These are phyloP conservation scores for Schrankia costaestrigalis DNA, from an alignment of 2,888 invertebrate genomes.

Conservation along the genomic window DNA sequence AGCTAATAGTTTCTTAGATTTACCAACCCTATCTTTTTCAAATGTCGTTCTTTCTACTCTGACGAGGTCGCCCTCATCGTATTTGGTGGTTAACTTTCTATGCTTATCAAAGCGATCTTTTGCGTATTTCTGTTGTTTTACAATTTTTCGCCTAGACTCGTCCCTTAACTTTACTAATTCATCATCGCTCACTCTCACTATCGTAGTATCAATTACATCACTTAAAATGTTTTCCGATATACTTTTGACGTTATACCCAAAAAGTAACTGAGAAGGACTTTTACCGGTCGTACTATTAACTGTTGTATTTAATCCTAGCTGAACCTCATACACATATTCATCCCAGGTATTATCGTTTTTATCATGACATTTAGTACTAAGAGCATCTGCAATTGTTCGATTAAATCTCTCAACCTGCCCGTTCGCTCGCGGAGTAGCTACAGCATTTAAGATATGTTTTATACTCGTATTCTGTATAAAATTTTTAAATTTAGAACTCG, in stretches of 20 bases:
- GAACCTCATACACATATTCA: constrained; percentile 1
- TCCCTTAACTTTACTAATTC: too few species aligned
- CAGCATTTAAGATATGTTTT: constrained; percentile 9
- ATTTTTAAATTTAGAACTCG: constrained; percentile 3
- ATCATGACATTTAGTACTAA: constrained; percentile 4
- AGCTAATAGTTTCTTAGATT: constrained; percentile 2
- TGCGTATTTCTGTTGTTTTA: too few species aligned
- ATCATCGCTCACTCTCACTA: not conserved
- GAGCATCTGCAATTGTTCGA: constrained; percentile 1
- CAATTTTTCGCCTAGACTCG: not conserved
- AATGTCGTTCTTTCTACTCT: constrained; percentile 3
- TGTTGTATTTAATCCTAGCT: constrained; percentile 6
- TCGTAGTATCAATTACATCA: not conserved
- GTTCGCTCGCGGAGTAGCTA: constrained; percentile 8
- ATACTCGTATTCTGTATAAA: not conserved
- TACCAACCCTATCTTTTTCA: constrained; percentile 1
- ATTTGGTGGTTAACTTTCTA: too few species aligned
- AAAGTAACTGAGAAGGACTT: constrained; percentile 4
- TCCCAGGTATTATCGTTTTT: constrained; percentile 6
- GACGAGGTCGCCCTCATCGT: too few species aligned
- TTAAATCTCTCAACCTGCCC: constrained; percentile 8
- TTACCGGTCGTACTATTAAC: constrained; percentile 4
- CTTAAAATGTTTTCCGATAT: constrained; percentile 1
- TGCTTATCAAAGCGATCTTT: too few species aligned
- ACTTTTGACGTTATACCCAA: constrained; percentile 1